phyloP scores from a whole-genome alignment of 2,888 invertebrate species.

The Microctonus aethiopoides region DNA sequence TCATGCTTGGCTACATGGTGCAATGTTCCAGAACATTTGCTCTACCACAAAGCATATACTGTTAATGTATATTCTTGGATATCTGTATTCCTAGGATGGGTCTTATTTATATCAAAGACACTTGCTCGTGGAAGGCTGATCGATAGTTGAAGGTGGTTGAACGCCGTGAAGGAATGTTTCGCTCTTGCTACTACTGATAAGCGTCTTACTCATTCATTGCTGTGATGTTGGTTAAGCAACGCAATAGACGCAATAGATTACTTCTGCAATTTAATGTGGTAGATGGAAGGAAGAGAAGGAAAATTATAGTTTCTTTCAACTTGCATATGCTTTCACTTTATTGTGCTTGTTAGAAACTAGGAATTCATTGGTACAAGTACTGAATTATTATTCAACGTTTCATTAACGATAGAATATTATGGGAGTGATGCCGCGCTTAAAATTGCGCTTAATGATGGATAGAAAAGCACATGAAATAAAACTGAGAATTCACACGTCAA shows the following conservation, averaged over 20 bases:
- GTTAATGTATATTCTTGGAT: slow-evolving; percentile 3
- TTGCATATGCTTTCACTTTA: no score
- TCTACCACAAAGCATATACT: not conserved
- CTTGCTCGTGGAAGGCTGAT: slow-evolving; percentile 39
- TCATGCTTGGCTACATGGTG: not conserved
- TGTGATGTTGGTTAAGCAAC: slow-evolving; percentile 9
- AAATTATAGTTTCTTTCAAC: no score
- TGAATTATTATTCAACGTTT: no score
- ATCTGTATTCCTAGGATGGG: slow-evolving; percentile 31
- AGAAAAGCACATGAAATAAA: no score
- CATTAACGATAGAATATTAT: no score
- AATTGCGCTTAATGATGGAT: no score
- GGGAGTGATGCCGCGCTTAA: no score
- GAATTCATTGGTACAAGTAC: no score
- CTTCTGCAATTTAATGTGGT: slow-evolving; percentile 5
- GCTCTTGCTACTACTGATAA: slow-evolving; percentile 37
- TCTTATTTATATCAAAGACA: slow-evolving; percentile 38
- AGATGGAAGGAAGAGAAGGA: not conserved
- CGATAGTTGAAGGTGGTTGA: slow-evolving; percentile 37
- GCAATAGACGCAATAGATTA: slow-evolving; percentile 4
- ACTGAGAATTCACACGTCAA: no score
- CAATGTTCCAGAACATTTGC: not conserved
- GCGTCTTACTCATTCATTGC: slow-evolving; percentile 40
- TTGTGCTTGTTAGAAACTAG: no score
- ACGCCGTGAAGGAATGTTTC: not conserved